phyloP scores from a whole-genome alignment of 2,888 invertebrate species.

The Tiphia femorata region DNA sequence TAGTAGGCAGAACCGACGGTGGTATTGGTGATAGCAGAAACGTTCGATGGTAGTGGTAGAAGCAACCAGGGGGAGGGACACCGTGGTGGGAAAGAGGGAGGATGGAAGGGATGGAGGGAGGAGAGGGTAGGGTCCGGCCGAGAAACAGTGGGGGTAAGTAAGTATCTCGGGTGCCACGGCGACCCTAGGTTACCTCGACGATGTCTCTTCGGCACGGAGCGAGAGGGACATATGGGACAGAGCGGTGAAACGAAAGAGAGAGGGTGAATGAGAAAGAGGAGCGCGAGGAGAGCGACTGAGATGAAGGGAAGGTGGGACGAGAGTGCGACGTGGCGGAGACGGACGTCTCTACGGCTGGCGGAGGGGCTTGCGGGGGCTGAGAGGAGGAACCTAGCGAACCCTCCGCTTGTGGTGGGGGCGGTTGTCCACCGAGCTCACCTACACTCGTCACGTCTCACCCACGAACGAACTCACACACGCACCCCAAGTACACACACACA shows the following conservation, averaged over 20 bases:
- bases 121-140: constrained; percentile 34
- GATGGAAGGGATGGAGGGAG: too few relatives aligned
- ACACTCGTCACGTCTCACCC: background rate
- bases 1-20: too few relatives aligned
- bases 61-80: constrained; percentile 20
- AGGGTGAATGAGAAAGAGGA: constrained; percentile 8
- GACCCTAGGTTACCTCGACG: constrained; percentile 40
- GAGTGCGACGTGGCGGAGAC: background rate
- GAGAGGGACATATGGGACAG: constrained; percentile 16
- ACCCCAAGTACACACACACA: background rate
- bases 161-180: constrained; percentile 41
- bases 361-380: background rate
- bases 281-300: constrained; percentile 7
- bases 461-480: background rate
- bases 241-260: constrained; percentile 9
- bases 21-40: too few relatives aligned
- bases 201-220: constrained; percentile 27
- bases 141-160: constrained; percentile 35
- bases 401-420: constrained; percentile 10
- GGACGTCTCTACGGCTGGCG: background rate
- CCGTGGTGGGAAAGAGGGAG: constrained; percentile 15
- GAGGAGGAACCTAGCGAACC: background rate
- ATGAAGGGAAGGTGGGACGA: constrained; percentile 6
- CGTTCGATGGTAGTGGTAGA: too few relatives aligned
- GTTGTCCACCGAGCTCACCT: background rate